Evolutionary conservation across 2,113 vertebrate species (phyloP).

Genomic region (Melanerpes aurifrons): DNA sequence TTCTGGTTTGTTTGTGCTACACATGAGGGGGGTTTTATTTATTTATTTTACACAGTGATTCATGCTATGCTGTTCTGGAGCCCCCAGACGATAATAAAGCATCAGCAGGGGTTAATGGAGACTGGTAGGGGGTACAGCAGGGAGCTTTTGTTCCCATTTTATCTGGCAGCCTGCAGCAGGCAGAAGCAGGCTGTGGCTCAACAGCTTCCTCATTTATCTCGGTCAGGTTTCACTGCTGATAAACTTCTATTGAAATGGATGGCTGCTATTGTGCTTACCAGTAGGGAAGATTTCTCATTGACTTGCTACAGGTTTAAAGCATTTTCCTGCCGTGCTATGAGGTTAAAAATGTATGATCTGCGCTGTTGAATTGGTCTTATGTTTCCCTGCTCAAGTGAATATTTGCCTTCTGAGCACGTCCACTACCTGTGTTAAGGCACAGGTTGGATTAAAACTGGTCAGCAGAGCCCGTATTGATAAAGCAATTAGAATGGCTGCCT

Average conservation of each 20-base stretch:
- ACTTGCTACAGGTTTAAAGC: conserved; percentile 66
- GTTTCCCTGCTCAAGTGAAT: conserved; percentile 36
- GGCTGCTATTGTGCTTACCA: conserved; percentile 71
- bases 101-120: conserved; percentile 74
- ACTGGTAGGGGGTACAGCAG: conserved; percentile 58
- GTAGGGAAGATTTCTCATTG: conserved; percentile 54
- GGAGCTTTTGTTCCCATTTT: conserved; percentile 75
- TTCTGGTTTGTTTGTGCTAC: conserved; percentile 31
- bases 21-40: conserved; percentile 22
- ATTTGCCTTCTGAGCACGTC: conserved; percentile 46
- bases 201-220: conserved; percentile 74
- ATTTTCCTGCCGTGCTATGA: conserved; percentile 59
- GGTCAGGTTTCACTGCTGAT: conserved; percentile 73
- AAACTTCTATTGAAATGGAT: conserved; percentile 73
- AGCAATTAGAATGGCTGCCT: not conserved
- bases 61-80: conserved; percentile 39
- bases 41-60: conserved; percentile 39
- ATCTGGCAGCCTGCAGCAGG: conserved; percentile 75
- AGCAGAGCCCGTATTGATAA: not conserved
- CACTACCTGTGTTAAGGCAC: conserved; percentile 16
- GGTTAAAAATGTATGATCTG: conserved; percentile 69
- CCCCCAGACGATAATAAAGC: conserved; percentile 69
- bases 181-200: conserved; percentile 69
- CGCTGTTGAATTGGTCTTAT: conserved; percentile 47
- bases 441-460: conserved; percentile 32